A percentile compares a stretch with the other conserved stretches of the same genome.
phyloP scores from a whole-genome alignment of 2,797 vertebrate genomes.

The Xyrichtys novacula region DNA sequence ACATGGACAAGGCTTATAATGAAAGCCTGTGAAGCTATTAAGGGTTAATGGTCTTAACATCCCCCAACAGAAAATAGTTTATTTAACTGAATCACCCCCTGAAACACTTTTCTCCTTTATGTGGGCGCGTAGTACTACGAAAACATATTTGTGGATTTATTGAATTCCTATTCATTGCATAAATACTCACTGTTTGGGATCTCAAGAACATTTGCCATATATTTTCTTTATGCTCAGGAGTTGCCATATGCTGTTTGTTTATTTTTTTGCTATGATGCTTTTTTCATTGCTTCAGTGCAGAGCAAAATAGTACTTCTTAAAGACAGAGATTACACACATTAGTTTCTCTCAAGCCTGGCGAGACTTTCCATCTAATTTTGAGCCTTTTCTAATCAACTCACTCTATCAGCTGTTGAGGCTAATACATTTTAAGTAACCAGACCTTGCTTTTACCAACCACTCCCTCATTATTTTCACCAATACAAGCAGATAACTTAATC shows the following conservation, averaged over 20 bases:
- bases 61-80: constrained; percentile 55
- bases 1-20: constrained; percentile 72
- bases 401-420: no score
- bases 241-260: neutral
- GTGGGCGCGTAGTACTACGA: constrained; percentile 35
- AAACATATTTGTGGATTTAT: constrained; percentile 49
- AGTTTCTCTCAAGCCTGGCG: no score
- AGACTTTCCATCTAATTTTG: no score
- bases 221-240: neutral
- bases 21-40: constrained; percentile 63
- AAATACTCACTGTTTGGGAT: constrained; percentile 2
- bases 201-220: constrained; percentile 1
- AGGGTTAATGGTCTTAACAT: constrained; percentile 64
- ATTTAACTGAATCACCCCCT: constrained; percentile 53
- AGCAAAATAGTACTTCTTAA: neutral
- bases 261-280: constrained; percentile 10
- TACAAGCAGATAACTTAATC: no score
- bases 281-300: neutral
- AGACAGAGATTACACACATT: constrained; percentile 15
- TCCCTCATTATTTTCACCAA: no score
- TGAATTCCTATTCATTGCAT: constrained; percentile 23
- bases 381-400: no score
- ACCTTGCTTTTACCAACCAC: no score
- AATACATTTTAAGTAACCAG: no score
- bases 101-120: constrained; percentile 42